A percentile compares a stretch with the other conserved stretches of the same genome.
Evolutionary conservation across 2,113 vertebrate species (phyloP).

Genomic region (Dromas ardeola): DNA sequence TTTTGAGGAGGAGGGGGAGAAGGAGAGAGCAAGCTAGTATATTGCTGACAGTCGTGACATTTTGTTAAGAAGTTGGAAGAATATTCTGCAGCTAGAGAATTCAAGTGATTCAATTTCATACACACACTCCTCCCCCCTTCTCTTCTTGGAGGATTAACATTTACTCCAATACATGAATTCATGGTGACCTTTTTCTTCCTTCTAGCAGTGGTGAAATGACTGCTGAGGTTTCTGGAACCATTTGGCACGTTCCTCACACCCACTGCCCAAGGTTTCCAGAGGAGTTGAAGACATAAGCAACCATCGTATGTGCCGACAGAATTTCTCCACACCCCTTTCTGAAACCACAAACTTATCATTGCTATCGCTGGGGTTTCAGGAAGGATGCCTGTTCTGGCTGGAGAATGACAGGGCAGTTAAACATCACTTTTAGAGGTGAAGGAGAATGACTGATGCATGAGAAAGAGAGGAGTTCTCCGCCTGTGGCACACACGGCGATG

Average conservation of each 20-base stretch:
- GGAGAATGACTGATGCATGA: neutral
- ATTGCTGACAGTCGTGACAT: neutral
- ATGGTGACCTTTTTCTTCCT: neutral
- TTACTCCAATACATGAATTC: neutral
- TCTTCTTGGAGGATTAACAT: neutral
- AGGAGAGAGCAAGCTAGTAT: neutral
- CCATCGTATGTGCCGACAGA: neutral
- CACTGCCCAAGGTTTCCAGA: neutral
- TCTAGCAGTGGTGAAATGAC: neutral
- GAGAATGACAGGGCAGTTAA: neutral
- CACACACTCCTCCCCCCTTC: neutral
- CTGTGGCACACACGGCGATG: rapidly evolving
- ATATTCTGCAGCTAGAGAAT: neutral
- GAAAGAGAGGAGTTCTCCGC: neutral
- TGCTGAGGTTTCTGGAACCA: constrained; percentile 2
- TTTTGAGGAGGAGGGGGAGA: neutral
- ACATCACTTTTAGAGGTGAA: neutral
- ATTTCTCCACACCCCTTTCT: constrained; percentile 1
- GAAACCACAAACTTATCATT: constrained; percentile 21
- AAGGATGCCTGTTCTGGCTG: neutral
- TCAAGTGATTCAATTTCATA: neutral
- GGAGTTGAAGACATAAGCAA: neutral
- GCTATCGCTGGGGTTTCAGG: neutral
- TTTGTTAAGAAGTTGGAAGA: neutral
- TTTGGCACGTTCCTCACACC: neutral